phyloP scores from a whole-genome alignment of 2,797 vertebrate species.

The Cercopithecus neglectus region DNA sequence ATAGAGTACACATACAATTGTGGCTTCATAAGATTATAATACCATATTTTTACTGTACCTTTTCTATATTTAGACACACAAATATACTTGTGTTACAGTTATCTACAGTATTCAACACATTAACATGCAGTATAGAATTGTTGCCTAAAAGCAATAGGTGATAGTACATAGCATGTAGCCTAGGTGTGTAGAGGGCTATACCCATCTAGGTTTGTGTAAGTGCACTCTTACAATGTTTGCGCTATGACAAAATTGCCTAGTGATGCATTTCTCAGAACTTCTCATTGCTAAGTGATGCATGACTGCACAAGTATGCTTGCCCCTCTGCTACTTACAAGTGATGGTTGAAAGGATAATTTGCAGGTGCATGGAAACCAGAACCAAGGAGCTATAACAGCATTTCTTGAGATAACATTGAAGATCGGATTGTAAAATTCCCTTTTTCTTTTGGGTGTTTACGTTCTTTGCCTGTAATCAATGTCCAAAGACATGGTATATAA shows the following conservation, averaged over 20 bases:
- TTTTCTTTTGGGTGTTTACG: slow-evolving; percentile 26
- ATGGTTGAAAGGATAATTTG: neutral
- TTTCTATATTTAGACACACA: neutral
- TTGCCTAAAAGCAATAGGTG: neutral
- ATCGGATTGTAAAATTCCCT: neutral
- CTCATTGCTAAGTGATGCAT: neutral
- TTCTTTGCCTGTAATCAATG: slow-evolving; percentile 30
- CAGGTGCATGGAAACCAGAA: neutral
- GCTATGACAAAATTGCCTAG: neutral
- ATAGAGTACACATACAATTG: no score
- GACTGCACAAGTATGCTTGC: neutral
- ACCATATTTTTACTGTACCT: neutral
- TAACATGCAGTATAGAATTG: neutral
- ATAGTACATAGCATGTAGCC: neutral
- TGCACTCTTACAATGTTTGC: neutral
- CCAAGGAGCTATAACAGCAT: neutral
- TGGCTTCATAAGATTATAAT: neutral
- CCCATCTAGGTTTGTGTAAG: neutral
- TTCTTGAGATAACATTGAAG: neutral
- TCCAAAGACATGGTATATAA: neutral
- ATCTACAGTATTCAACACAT: neutral
- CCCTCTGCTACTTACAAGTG: neutral
- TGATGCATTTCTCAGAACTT: neutral
- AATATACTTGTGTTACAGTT: neutral
- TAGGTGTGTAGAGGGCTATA: neutral